Evolutionary conservation across 2,888 invertebrate genomes (phyloP).

Genomic region (Euzetes globulus): DNA sequence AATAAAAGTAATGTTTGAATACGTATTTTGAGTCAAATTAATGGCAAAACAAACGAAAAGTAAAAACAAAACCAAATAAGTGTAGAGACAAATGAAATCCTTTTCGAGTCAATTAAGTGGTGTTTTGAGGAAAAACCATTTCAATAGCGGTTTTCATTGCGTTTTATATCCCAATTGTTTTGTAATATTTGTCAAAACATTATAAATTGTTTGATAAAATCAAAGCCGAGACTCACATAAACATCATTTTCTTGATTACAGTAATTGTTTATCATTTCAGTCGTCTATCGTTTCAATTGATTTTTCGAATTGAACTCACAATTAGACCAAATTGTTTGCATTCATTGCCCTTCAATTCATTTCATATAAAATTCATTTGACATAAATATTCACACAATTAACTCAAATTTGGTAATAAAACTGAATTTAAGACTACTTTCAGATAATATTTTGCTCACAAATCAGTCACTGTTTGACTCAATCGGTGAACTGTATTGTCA

Average conservation of each 20-base stretch:
- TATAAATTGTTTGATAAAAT: neutral
- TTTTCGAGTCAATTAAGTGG: no score
- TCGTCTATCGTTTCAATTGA: constrained; percentile 1
- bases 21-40: neutral
- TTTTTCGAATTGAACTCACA: neutral
- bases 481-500: neutral
- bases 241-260: neutral
- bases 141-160: no score
- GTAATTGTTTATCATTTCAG: constrained; percentile 25
- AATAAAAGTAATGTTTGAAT: no score
- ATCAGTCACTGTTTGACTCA: neutral
- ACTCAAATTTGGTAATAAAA: neutral
- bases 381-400: no score
- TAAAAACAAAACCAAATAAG: no score
- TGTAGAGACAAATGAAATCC: no score
- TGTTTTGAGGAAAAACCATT: no score
- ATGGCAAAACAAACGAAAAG: neutral
- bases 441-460: neutral
- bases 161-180: neutral
- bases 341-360: neutral
- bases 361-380: no score
- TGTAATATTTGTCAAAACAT: neutral
- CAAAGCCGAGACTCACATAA: neutral
- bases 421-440: neutral
- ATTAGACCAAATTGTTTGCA: neutral